These are phyloP conservation scores for Alcis repandata DNA, from an alignment of 2,888 invertebrate species.

Conservation along the genomic window DNA sequence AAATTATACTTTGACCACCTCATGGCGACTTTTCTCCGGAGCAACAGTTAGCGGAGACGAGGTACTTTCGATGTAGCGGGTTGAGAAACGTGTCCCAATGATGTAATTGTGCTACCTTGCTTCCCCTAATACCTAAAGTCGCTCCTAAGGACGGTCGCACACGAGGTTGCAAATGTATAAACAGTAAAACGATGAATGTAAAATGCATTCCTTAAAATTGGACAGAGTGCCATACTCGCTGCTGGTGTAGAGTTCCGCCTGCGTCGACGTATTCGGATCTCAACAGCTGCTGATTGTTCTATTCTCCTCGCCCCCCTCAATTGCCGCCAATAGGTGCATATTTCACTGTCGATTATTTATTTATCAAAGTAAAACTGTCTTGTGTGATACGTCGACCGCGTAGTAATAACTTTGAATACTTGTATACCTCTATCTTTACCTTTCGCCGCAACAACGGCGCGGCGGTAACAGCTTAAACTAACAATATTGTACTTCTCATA, in stretches of 20 bases:
- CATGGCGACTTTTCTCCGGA: too few relatives aligned
- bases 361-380: neutral
- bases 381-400: slow-evolving; percentile 23
- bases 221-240: slow-evolving; percentile 44
- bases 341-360: slow-evolving; percentile 8
- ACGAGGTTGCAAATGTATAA: too few relatives aligned
- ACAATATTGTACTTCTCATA: slow-evolving; percentile 86
- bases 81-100: too few relatives aligned
- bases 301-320: slow-evolving; percentile 58
- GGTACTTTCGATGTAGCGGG: too few relatives aligned
- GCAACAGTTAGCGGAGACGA: too few relatives aligned
- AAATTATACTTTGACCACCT: too few relatives aligned
- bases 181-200: neutral
- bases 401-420: slow-evolving; percentile 38
- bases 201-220: slow-evolving; percentile 39
- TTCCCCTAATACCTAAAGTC: too few relatives aligned
- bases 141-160: too few relatives aligned
- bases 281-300: slow-evolving; percentile 53
- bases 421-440: slow-evolving; percentile 26
- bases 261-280: slow-evolving; percentile 58
- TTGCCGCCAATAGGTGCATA: slow-evolving; percentile 49
- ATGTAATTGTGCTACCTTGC: too few relatives aligned
- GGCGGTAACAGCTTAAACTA: slow-evolving; percentile 58
- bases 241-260: slow-evolving; percentile 39
- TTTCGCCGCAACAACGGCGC: slow-evolving; percentile 23